Conservation (phyloP, 2,797 vertebrate genomes). For the Typhlichthys eigenmanni region DNA sequence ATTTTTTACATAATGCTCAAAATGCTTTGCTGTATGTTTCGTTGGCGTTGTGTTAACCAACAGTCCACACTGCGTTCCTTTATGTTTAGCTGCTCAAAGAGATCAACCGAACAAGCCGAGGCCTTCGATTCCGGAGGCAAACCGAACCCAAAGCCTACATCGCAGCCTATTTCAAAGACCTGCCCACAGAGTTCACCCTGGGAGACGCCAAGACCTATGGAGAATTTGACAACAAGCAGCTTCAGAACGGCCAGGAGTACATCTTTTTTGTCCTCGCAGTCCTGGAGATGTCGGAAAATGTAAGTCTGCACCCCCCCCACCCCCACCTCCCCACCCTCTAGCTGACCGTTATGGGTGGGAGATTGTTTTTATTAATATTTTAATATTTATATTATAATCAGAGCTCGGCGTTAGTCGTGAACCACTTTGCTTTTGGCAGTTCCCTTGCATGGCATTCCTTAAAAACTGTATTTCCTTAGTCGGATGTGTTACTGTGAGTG, state of each 20-base stretch:
- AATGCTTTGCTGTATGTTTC: slow-evolving; percentile 33
- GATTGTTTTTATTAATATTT: neutral
- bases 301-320: slow-evolving; percentile 72
- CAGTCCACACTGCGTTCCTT: slow-evolving; percentile 16
- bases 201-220: slow-evolving; percentile 93
- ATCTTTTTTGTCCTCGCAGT: slow-evolving; percentile 96
- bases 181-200: slow-evolving; percentile 93
- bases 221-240: slow-evolving; percentile 95
- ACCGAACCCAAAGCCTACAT: slow-evolving; percentile 94
- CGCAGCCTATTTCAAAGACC: slow-evolving; percentile 92
- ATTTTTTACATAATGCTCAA: slow-evolving; percentile 36
- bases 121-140: slow-evolving; percentile 89
- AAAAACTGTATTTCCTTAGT: slow-evolving; percentile 24
- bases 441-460: slow-evolving; percentile 13
- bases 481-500: slow-evolving; percentile 39
- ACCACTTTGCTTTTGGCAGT: slow-evolving; percentile 1
- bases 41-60: slow-evolving; percentile 10
- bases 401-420: slow-evolving; percentile 9
- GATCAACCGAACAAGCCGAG: slow-evolving; percentile 92
- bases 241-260: slow-evolving; percentile 95
- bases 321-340: neutral
- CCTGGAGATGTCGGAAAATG: slow-evolving; percentile 94
- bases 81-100: slow-evolving; percentile 88
- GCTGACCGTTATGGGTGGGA: neutral
- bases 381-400: neutral